These are phyloP conservation scores for Apotomis turbidana DNA, from an alignment of 2,888 invertebrate genomes.

Conservation along the genomic window DNA sequence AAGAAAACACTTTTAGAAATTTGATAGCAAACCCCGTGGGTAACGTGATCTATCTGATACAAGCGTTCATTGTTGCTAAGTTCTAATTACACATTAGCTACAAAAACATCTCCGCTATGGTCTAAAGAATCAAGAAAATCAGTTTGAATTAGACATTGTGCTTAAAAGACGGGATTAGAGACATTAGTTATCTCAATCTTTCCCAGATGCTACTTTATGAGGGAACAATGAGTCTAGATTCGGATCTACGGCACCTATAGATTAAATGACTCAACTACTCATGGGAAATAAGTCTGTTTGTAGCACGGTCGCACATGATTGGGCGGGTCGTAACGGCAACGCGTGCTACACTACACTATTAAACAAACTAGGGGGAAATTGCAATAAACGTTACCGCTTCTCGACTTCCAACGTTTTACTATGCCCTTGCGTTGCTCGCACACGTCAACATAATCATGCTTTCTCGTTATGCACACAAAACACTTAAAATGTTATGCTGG, in stretches of 20 bases:
- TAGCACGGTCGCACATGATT: slow-evolving; percentile 49
- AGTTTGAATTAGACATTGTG: slow-evolving; percentile 34
- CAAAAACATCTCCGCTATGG: slow-evolving; percentile 22
- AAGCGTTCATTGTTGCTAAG: slow-evolving; percentile 18
- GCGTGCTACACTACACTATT: slow-evolving; percentile 49
- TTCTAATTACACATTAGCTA: slow-evolving; percentile 27
- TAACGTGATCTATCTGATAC: slow-evolving; percentile 20
- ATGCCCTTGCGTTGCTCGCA: slow-evolving; percentile 42
- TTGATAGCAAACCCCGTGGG: slow-evolving; percentile 23
- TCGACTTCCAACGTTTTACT: slow-evolving; percentile 47
- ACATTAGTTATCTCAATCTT: slow-evolving; percentile 26
- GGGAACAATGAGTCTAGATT: slow-evolving; percentile 37
- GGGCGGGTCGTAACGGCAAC: slow-evolving; percentile 47
- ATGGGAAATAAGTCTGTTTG: slow-evolving; percentile 27
- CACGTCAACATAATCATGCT: slow-evolving; percentile 45
- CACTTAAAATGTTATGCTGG: slow-evolving; percentile 17
- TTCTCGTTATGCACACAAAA: slow-evolving; percentile 38
- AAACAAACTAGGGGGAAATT: slow-evolving; percentile 52
- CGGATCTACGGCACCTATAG: slow-evolving; percentile 16
- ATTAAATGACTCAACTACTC: slow-evolving; percentile 11
- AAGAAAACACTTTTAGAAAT: slow-evolving; percentile 34
- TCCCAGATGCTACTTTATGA: slow-evolving; percentile 26
- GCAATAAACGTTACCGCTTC: slow-evolving; percentile 44
- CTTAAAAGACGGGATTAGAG: slow-evolving; percentile 24
- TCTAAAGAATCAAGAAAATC: slow-evolving; percentile 3